Percentiles rank a stretch among this genome's conserved stretches.
phyloP scores from a whole-genome alignment of 2,797 vertebrate genomes.

The Coilia nasus region DNA sequence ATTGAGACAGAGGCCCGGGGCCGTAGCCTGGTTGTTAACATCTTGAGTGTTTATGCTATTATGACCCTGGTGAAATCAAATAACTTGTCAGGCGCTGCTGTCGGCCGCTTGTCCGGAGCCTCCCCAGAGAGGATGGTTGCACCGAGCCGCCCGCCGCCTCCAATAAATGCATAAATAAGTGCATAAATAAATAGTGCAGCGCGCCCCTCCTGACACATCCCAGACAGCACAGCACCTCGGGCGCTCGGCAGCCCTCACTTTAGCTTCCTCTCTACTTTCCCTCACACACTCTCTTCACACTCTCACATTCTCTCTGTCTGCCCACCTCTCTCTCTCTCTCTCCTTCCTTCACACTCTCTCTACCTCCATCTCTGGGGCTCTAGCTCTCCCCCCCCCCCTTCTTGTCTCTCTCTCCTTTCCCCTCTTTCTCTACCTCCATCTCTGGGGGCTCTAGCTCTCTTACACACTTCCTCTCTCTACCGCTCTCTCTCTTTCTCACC shows the following conservation, averaged over 20 bases:
- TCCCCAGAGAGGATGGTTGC: constrained; percentile 35
- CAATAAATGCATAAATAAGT: constrained; percentile 74
- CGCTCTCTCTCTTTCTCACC: too few species aligned
- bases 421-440: too few species aligned
- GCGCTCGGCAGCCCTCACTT: too few species aligned
- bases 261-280: too few species aligned
- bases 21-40: constrained; percentile 46
- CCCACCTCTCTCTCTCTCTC: too few species aligned
- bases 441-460: too few species aligned
- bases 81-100: constrained; percentile 61
- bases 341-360: too few species aligned
- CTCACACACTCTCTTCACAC: background rate
- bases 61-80: constrained; percentile 66
- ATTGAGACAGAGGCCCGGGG: constrained; percentile 20
- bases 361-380: too few species aligned
- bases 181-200: constrained; percentile 71
- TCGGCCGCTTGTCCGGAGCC: constrained; percentile 46
- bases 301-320: too few species aligned
- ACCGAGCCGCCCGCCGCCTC: constrained; percentile 40
- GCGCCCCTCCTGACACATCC: constrained; percentile 64
- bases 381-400: too few species aligned
- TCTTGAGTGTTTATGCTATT: constrained; percentile 55
- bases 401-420: too few species aligned
- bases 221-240: constrained; percentile 67
- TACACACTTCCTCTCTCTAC: too few species aligned